Conservation (phyloP, 1,140 invertebrate genomes). For the Planococcus citri region DNA sequence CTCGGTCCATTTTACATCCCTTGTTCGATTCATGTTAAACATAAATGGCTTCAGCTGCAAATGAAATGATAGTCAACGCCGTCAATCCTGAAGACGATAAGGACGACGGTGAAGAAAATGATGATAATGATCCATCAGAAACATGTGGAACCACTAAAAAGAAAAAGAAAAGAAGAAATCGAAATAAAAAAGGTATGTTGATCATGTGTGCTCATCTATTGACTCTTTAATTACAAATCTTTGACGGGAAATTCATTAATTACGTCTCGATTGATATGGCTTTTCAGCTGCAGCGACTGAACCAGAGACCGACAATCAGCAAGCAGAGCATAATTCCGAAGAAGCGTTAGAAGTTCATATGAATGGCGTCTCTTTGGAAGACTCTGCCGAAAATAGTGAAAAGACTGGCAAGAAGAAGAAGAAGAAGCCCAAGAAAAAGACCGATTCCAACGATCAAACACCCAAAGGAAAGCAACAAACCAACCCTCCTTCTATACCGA, state of each 20-base stretch:
- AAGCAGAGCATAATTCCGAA: constrained; percentile 10
- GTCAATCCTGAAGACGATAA: not conserved
- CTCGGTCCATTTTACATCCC: not conserved
- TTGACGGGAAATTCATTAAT: no score
- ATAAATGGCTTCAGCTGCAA: not conserved
- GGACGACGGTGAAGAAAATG: not conserved
- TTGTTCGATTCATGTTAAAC: not conserved
- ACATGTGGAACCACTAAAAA: not conserved
- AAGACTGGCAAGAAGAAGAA: constrained; percentile 31
- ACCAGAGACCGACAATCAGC: not conserved
- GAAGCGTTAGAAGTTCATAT: constrained; percentile 25
- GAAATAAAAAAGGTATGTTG: not conserved
- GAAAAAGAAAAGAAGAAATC: not conserved
- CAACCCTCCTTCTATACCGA: constrained; percentile 72
- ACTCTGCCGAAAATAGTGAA: constrained; percentile 22
- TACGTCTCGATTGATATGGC: no score
- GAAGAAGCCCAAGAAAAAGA: constrained; percentile 36
- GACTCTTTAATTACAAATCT: not conserved
- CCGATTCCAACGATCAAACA: constrained; percentile 22
- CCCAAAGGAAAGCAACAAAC: constrained; percentile 48
- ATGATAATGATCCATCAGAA: not conserved
- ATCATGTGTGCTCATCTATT: not conserved
- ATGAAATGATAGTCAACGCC: not conserved
- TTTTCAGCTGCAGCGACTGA: not conserved
- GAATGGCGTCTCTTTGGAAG: constrained; percentile 16